phyloP scores from a whole-genome alignment of 1,140 invertebrate species.

The Sinonovacula constricta region DNA sequence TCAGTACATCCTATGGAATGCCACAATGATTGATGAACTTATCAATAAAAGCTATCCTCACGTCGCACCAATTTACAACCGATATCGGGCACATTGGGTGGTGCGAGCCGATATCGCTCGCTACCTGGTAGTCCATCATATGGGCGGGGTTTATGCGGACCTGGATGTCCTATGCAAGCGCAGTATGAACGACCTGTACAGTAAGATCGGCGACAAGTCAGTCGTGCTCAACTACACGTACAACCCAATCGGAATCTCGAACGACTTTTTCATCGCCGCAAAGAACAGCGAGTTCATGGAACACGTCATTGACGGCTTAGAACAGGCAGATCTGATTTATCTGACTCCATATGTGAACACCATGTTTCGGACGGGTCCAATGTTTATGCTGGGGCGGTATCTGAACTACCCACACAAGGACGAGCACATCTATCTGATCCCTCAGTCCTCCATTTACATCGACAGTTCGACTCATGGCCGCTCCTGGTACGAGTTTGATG shows the following conservation, averaged over 20 bases:
- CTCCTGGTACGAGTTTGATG: slow-evolving; percentile 35
- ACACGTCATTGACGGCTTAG: slow-evolving; percentile 37
- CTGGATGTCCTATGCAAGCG: slow-evolving; percentile 27
- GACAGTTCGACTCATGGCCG: not conserved
- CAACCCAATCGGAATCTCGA: slow-evolving; percentile 34
- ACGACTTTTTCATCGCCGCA: slow-evolving; percentile 32
- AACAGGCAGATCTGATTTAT: slow-evolving; percentile 37
- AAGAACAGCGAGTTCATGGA: slow-evolving; percentile 40
- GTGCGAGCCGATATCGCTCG: slow-evolving; percentile 40
- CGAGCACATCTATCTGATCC: slow-evolving; percentile 30
- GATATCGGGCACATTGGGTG: slow-evolving; percentile 25
- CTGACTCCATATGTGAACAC: slow-evolving; percentile 45
- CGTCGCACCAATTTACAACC: slow-evolving; percentile 13
- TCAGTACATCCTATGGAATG: slow-evolving; percentile 46
- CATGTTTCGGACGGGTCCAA: slow-evolving; percentile 46
- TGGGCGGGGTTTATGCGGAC: slow-evolving; percentile 41
- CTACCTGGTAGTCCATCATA: slow-evolving; percentile 34
- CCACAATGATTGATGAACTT: slow-evolving; percentile 14
- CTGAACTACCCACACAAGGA: slow-evolving; percentile 44
- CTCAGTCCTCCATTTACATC: slow-evolving; percentile 22
- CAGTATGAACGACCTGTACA: slow-evolving; percentile 19
- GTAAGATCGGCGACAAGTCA: slow-evolving; percentile 33
- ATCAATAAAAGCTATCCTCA: slow-evolving; percentile 38
- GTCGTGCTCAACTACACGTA: slow-evolving; percentile 42
- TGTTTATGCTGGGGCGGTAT: slow-evolving; percentile 44